phyloP scores from a whole-genome alignment of 2,797 vertebrate genomes.

The Pteronotus mesoamericanus region DNA sequence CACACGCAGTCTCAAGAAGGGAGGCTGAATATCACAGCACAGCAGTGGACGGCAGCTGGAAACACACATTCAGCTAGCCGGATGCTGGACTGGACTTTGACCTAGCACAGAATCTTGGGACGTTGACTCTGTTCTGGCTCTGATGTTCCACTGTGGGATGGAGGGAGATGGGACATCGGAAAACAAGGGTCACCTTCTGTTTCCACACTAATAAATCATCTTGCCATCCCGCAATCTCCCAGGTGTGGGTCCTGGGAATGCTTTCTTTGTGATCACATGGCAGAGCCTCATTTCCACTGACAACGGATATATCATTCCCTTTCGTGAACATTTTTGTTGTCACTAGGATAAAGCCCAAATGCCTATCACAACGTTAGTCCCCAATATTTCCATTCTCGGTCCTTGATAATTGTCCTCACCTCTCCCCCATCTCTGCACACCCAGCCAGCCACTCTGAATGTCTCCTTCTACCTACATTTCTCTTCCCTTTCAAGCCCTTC shows the following conservation, averaged over 20 bases:
- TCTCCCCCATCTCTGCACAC: neutral
- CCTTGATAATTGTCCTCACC: neutral
- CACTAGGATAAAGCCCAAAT: neutral
- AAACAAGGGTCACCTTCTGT: neutral
- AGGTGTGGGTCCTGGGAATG: neutral
- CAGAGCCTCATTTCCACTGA: neutral
- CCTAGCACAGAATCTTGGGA: neutral
- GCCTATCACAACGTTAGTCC: neutral
- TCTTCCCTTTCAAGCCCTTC: slow-evolving; percentile 42
- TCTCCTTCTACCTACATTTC: neutral
- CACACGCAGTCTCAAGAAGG: neutral
- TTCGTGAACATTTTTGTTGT: neutral
- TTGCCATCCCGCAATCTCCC: neutral
- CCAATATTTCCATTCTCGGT: neutral
- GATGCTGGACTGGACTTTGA: neutral
- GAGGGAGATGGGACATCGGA: neutral
- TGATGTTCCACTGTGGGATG: neutral
- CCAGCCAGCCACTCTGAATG: neutral
- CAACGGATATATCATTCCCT: neutral
- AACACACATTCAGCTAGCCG: neutral
- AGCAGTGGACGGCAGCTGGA: neutral
- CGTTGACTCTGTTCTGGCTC: neutral
- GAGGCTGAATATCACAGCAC: neutral
- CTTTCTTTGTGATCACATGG: neutral
- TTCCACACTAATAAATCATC: neutral